Conservation (phyloP, 2,888 invertebrate genomes). For the Rhagonycha fulva region DNA sequence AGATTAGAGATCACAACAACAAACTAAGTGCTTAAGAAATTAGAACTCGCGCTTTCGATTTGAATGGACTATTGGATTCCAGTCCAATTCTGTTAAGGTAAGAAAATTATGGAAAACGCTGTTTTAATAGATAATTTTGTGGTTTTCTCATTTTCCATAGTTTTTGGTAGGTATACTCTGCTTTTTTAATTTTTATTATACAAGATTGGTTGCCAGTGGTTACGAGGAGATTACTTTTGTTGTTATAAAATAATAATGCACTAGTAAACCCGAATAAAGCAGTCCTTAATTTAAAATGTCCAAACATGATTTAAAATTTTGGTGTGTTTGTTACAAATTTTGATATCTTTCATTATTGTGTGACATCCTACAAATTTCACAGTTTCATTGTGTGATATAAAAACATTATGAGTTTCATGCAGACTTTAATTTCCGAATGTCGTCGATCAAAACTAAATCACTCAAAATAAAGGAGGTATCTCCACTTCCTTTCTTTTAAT, state of each 20-base stretch:
- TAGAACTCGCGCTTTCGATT: conserved; percentile 27
- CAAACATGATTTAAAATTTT: neutral
- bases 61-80: conserved; percentile 18
- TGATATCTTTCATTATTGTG: neutral
- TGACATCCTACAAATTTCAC: neutral
- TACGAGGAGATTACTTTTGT: too few species aligned
- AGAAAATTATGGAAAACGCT: neutral
- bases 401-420: neutral
- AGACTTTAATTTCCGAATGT: conserved; percentile 2
- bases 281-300: neutral
- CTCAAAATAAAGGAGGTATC: neutral
- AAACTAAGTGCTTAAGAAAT: conserved; percentile 38
- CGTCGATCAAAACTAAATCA: neutral
- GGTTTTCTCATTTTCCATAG: too few species aligned
- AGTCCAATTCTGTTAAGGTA: neutral
- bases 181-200: too few species aligned
- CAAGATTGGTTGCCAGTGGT: too few species aligned
- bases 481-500: neutral
- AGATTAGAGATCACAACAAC: conserved; percentile 38
- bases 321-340: neutral
- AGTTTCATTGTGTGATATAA: neutral
- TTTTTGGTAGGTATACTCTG: too few species aligned
- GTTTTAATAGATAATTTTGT: neutral
- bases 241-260: too few species aligned
- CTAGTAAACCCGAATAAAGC: too few species aligned